phyloP scores from a whole-genome alignment of 2,797 vertebrate species.

The Hapalemur alaotrensis region DNA sequence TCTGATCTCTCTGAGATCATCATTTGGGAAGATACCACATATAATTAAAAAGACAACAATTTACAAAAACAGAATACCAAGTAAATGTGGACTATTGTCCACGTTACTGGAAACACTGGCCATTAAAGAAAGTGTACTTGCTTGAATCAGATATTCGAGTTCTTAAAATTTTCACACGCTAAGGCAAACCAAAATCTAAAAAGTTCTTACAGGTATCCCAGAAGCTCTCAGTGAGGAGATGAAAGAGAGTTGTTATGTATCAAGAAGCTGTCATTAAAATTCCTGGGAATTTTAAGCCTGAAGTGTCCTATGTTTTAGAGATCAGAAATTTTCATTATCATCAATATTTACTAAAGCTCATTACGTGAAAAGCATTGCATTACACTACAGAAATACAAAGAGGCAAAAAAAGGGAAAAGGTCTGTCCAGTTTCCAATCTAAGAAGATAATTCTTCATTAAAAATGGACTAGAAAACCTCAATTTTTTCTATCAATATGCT shows the following conservation, averaged over 20 bases:
- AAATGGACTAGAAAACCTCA: constrained; percentile 25
- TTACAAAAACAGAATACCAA: not conserved
- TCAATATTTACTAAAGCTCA: not conserved
- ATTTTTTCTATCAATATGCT: constrained; percentile 13
- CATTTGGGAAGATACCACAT: not conserved
- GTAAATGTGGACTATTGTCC: not conserved
- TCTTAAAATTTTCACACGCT: not conserved
- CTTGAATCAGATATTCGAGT: not conserved
- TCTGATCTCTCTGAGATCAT: not conserved
- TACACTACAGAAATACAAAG: constrained; percentile 19
- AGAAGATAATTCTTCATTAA: constrained; percentile 51
- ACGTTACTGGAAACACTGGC: not conserved
- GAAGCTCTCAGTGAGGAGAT: not conserved
- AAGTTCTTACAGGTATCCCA: not conserved
- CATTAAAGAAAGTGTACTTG: not conserved
- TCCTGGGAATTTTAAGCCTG: not conserved
- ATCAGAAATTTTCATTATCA: not conserved
- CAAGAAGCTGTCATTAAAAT: constrained; percentile 5
- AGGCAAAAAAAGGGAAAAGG: not conserved
- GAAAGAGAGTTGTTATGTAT: not conserved
- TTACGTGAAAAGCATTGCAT: not conserved
- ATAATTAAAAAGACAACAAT: not conserved
- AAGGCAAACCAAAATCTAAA: not conserved
- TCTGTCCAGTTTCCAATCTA: not conserved
- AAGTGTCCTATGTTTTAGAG: not conserved